A percentile compares a stretch with the other conserved stretches of the same genome.
These are phyloP conservation scores for Chrysolina americana DNA, from an alignment of 2,888 invertebrate genomes.

Conservation along the genomic window DNA sequence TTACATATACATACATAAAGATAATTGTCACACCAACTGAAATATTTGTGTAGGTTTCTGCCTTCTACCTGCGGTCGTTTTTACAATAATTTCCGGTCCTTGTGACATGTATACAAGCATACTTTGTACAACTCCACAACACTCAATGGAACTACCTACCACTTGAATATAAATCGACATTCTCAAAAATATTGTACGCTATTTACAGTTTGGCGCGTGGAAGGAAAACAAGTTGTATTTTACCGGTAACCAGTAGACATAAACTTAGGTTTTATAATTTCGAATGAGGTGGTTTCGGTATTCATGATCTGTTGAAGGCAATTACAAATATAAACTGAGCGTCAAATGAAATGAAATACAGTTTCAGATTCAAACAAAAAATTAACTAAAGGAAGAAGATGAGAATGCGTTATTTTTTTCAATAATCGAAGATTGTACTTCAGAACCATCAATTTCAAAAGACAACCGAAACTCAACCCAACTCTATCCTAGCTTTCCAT, in stretches of 20 bases:
- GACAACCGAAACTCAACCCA: no score
- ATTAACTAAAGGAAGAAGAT: no score
- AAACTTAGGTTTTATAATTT: background rate
- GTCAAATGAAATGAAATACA: no score
- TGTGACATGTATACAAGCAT: background rate
- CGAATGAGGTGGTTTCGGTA: background rate
- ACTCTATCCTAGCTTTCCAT: no score
- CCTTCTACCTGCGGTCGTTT: background rate
- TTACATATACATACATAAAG: background rate
- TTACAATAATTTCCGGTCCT: slow-evolving; percentile 1
- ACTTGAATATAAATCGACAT: slow-evolving; percentile 20
- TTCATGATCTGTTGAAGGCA: background rate
- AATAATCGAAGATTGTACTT: no score
- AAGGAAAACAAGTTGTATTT: slow-evolving; percentile 17
- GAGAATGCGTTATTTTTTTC: no score
- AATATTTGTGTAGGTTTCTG: slow-evolving; percentile 21
- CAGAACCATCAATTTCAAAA: no score
- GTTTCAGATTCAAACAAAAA: no score
- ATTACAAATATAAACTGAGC: background rate
- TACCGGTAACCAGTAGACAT: slow-evolving; percentile 9
- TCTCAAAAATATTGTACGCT: slow-evolving; percentile 11
- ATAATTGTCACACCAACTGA: slow-evolving; percentile 2
- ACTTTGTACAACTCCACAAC: background rate
- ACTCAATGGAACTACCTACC: slow-evolving; percentile 27
- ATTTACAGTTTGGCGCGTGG: slow-evolving; percentile 25